Base-by-base conservation (phyloP, 2,888 invertebrate species). In the Zeuzera pyrina region DNA sequence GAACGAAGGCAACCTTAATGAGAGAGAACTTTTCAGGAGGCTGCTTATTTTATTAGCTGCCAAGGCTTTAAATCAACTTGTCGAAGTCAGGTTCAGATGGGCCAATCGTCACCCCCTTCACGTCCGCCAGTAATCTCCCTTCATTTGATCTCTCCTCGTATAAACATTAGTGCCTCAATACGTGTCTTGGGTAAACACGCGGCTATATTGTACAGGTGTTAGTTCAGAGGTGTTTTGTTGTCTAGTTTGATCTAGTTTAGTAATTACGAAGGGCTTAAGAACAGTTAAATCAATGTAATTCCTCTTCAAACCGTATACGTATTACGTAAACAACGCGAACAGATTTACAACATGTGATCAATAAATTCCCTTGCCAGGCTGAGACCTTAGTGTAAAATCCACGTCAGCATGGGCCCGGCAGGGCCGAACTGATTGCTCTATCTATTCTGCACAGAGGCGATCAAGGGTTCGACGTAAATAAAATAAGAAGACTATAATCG, bases 351-450 rank as follows among this genome's bases (percentile, higher is more conserved):
- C 67, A 53, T 63, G 66, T 64, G 58, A 74, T 74, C 72, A 67
- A 77, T 77, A 79, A 76, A 76, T 73, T 65, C 63, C 57, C 52
- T 52, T 54, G 55, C 54, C 56, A 55, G 62, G 57, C 42, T 33
- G 43, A 53, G 62, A 52, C 53, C 57, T 56, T 62, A 52, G 58
- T 62, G 55, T 56, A 58, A 64, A 62, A 56, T 57, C 59, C 49
- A 55, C 62, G 76, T 78, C 77, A 79, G 78, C 76, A 65, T 43
- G 43, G 62, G 42, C 62, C 54, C 41, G 50, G 42, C 54, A 47
- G 68, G 66, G 63, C 56, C 60, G 53, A 58, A 49, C 56, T 71
- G 77, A 78, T 78, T 73, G 73, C 71, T 70, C 72, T 71, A 78
- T 79, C 72, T 63, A 76, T n/a, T n/a, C n/a, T n/a, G n/a, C n/a